Percentiles rank a stretch among this genome's conserved stretches.
Conservation (phyloP, 2,797 vertebrate species). For the Chiroxiphia lanceolata region DNA sequence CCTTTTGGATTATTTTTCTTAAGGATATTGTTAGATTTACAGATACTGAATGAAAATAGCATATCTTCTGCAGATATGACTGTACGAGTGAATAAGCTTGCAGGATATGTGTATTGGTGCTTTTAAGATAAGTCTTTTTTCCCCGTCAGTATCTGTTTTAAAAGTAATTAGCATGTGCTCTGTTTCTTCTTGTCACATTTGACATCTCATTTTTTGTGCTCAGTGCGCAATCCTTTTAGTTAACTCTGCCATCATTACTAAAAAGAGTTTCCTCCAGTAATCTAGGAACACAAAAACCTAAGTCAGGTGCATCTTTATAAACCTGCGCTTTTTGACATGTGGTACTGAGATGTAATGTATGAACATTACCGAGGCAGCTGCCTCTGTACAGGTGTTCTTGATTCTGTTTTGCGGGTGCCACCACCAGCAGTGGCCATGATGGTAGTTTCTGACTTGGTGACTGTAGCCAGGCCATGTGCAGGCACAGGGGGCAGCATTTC, state of each 20-base stretch:
- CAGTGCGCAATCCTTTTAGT: not conserved
- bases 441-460: not conserved
- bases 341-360: rapidly evolving
- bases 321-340: not conserved
- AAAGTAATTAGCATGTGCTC: not conserved
- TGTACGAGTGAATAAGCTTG: not conserved
- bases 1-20: not conserved
- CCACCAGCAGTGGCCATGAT: not conserved
- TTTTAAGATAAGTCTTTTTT: not conserved
- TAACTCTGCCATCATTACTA: not conserved
- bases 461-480: not conserved
- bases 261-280: not conserved
- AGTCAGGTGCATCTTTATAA: not conserved
- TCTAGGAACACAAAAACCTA: not conserved
- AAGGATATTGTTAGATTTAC: not conserved
- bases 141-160: not conserved
- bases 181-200: not conserved
- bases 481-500: not conserved
- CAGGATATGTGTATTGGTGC: not conserved
- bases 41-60: not conserved
- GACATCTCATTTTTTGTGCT: not conserved
- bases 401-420: not conserved
- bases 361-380: not conserved
- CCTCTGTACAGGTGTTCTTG: not conserved
- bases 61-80: not conserved